These are phyloP conservation scores for Calyptommatus sinebrachiatus DNA, from an alignment of 2,113 vertebrate species.

Conservation along the genomic window DNA sequence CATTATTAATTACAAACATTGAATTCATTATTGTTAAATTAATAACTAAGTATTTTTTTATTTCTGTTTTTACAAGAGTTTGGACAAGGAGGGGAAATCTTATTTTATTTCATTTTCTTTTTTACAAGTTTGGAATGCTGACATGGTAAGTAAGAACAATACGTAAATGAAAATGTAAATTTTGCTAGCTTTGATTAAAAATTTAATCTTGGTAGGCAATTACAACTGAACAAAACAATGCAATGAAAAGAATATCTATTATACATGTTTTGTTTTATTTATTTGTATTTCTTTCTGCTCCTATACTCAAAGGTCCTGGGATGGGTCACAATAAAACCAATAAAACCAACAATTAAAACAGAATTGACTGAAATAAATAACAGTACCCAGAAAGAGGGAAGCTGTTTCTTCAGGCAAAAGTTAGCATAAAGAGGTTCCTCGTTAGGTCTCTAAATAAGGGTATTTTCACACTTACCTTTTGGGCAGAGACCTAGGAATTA, in stretches of 20 bases:
- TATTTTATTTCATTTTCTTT: not conserved
- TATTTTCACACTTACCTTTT: no score
- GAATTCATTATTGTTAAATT: not conserved
- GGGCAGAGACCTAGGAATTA: no score
- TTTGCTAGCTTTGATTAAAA: not conserved
- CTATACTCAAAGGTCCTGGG: no score
- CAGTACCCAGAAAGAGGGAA: no score
- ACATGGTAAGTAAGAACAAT: not conserved
- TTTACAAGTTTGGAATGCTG: not conserved
- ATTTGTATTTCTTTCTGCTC: not conserved
- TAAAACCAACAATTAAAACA: no score
- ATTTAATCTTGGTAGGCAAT: not conserved
- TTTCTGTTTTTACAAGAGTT: not conserved
- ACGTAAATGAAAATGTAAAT: not conserved
- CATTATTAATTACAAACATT: not conserved
- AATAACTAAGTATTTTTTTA: not conserved
- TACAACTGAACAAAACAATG: slow-evolving; percentile 17
- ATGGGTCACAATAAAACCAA: no score
- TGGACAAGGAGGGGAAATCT: not conserved
- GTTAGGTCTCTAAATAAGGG: no score
- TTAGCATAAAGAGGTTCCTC: no score
- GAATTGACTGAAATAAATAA: no score
- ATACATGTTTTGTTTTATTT: not conserved
- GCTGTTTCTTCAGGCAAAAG: no score
- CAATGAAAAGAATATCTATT: not conserved